Evolutionary conservation across 1,140 invertebrate genomes (phyloP), one percentile per base, ranked within the genome.

Genomic region (Scaptomyza pallida): DNA sequence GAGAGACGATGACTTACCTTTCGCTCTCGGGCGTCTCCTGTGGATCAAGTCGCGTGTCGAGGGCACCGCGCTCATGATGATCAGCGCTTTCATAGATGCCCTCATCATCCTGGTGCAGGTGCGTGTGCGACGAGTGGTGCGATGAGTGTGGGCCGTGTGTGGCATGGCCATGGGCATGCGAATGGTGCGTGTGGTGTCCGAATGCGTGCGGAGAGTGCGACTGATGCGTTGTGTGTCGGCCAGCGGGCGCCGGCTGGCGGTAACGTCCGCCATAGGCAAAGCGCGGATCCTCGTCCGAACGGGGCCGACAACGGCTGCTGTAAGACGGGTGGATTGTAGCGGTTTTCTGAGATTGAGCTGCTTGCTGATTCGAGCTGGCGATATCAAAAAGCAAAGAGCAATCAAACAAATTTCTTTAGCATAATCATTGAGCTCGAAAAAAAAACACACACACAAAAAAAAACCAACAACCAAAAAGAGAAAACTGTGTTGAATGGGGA

Each of bases 71-170:
- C 13, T 95, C 94, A 90, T 94, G 94, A 67, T 90, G 91, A 92
- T 96, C 96, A 73, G 96, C 96, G 80, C 95, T 96, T 92, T 96
- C 96, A 91, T 97, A 96, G 76, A 97, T 95, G 90, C 95, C 95
- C 91, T 97, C 96, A 73, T 97, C 96, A 78, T 96, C 95, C 78
- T 94, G 94, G 82, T 94, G 94, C 92, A 93, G 81, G 62, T 91
- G 91, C 57, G 91, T 92, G 79, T 92, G 92, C 57, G 91, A 91
- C 73, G 91, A 92, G 75, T 93, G 93, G 78, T 93, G 93, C 69
- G 89, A 90, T 73, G 92, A 91, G 75, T 92, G 92, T 19, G 90
- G 81, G 26, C 90, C 89, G 74, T 92, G 92, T 54, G 89, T 78
- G 61, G 82, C 82, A 85, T 92, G 92, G 60, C 91, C 90, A 45